Base-by-base conservation (phyloP, 1,140 invertebrate genomes). In the Sitodiplosis mosellana region DNA sequence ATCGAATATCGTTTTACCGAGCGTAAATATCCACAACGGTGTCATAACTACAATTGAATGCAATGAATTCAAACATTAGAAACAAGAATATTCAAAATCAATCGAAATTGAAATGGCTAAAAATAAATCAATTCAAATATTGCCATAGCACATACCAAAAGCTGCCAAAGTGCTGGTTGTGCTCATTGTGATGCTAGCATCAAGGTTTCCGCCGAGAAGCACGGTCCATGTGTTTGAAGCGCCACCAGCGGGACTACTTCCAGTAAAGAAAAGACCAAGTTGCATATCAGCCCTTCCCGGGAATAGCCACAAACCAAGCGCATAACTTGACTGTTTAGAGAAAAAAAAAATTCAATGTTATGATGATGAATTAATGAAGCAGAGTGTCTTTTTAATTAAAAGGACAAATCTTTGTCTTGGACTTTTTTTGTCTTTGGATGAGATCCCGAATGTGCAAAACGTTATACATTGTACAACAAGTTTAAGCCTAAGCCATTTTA, bases 161-260 rank as follows among this genome's bases (percentile, higher is more conserved):
- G 86, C 77, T 20, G 76, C 74, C 14, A 90, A 55, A 19, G 84
- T 92, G 49, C 84, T 86, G 44, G 94, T 72, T 21, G 88, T 81
- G 0, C 91, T 96, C 88, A 95, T 91, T 5, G 89, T 82, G 47
- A 96, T 76, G 1, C 86, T 91, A 8, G 95, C 70, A 68, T 89
- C 79, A 0, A 93, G 70, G 68, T 94, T 94, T 4, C 87, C 91
- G 27, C 78, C 81, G 0, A 95, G 63, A 27, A 92, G 72, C 49
- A 86, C 75, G 1, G 88, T 87, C 88, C 91, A 95, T 53, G 93
- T 89, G 61, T 96, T 96, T 14, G 88, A 93, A 11, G 89, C 87
- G 1, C 89, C 90, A 2, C 91, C 91, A 33, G 37, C 89, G 12
- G 91, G 91, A 48, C 83, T 78, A 43, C 88, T 84, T 1, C 89